Evolutionary conservation across 2,888 invertebrate species (phyloP), one percentile per base, ranked within the genome.

Genomic region (Petrolisthes cinctipes): DNA sequence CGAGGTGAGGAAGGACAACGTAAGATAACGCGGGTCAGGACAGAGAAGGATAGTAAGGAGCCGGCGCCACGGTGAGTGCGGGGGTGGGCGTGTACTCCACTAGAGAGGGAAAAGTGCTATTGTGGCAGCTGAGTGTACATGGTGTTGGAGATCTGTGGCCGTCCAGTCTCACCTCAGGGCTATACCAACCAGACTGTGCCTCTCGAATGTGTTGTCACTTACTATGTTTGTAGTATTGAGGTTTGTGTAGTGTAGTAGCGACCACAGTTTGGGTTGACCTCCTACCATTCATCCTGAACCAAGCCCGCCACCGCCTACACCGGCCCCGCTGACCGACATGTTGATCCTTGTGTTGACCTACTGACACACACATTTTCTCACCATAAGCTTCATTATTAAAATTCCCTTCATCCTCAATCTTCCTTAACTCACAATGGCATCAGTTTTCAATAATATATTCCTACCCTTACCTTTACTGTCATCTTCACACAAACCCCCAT

Each of bases 41-140:
- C 6, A 6, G n/a, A 3, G 20, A 14, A 23, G 53, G 68, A 68
- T 11, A 51, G 68, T 68, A 68, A 82, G 6, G 9, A 54, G 23
- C 83, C 83, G 83, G 82, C 71, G 56, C 5, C 56, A 56, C 61
- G 23, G 82, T 75, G 75, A 75, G 75, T 83, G 83, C 75, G 75
- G 83, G 83, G 75, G 83, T 83, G 83, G 83, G 83, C 83, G 83
- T 83, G 83, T 83, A 75, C 83, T 57, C 56, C 80, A 20, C 20
- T 37, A n/a, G 11, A 14, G n/a, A 11, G n/a, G 76, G 1, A 76
- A 76, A 51, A 37, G 37, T 76, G 76, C 53, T 51, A 17, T 14
- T 51, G 76, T 73, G 9, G 9, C 61, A 61, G 61, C 61, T 61
- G 9, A 61, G 9, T 61, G 9, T 11, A 9, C 37, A 37, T 37